Conservation (phyloP, 2,888 invertebrate species). For the Nyleta sp. region DNA sequence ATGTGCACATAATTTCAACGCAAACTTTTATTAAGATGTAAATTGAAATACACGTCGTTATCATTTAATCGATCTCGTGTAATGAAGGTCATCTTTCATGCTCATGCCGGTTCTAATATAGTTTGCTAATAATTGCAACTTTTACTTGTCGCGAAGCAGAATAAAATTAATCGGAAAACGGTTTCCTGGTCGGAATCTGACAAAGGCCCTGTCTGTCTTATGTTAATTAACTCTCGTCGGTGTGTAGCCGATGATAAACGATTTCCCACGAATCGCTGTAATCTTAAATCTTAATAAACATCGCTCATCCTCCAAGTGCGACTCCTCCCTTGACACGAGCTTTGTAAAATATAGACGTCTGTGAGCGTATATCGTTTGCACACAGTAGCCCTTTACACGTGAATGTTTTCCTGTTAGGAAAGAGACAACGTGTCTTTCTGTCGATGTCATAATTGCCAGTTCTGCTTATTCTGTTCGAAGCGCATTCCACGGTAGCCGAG, state of each 20-base stretch:
- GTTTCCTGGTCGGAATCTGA: conserved; percentile 10
- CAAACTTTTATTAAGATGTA: conserved; percentile 23
- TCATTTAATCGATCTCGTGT: conserved; percentile 28
- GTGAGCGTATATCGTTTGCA: conserved; percentile 39
- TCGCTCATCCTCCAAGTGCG: conserved; percentile 70
- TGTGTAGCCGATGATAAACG: conserved; percentile 63
- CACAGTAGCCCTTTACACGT: conserved; percentile 65
- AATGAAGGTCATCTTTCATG: conserved; percentile 28
- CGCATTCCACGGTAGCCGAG: conserved; percentile 73
- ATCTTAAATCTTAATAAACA: conserved; percentile 77
- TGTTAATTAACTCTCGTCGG: conserved; percentile 36
- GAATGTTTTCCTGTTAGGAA: conserved; percentile 44
- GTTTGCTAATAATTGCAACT: conserved; percentile 10
- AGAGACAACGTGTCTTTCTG: conserved; percentile 63
- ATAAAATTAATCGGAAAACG: conserved; percentile 18
- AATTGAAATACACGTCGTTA: conserved; percentile 30
- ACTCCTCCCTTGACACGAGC: conserved; percentile 66
- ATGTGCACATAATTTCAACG: background rate
- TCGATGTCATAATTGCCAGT: conserved; percentile 77
- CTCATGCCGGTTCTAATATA: conserved; percentile 9
- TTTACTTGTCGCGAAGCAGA: background rate
- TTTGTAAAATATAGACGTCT: conserved; percentile 70
- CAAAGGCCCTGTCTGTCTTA: conserved; percentile 22
- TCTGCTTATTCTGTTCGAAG: conserved; percentile 74
- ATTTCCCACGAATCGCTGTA: conserved; percentile 71